Percentiles rank a stretch among this genome's conserved stretches.
These are phyloP conservation scores for Crambe crambe DNA, from an alignment of 37 sponge, comb jelly and placozoan species.

Conservation along the genomic window DNA sequence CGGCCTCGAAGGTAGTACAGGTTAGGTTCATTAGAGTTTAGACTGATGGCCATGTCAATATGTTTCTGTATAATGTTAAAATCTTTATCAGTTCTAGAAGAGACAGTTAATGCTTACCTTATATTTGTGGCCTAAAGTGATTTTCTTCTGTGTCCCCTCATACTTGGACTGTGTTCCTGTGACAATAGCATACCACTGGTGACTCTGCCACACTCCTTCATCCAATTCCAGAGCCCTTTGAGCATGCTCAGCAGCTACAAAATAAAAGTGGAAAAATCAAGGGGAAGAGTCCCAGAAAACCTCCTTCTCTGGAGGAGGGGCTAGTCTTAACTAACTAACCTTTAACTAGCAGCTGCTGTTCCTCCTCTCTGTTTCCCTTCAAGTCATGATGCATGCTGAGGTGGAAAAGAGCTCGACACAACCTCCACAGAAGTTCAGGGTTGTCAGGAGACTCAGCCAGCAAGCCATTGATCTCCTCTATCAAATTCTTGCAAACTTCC, in stretches of 20 bases:
- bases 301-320: too few relatives aligned
- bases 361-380: slow-evolving; percentile 25
- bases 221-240: slow-evolving; percentile 46
- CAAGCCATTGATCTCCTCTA: slow-evolving; percentile 10
- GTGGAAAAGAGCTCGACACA: slow-evolving; percentile 39
- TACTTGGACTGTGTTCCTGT: slow-evolving; percentile 41
- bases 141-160: slow-evolving; percentile 57
- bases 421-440: slow-evolving; percentile 50
- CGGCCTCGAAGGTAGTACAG: slow-evolving; percentile 57
- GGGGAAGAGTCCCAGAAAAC: too few relatives aligned
- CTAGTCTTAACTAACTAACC: slow-evolving; percentile 18
- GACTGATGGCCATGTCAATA: slow-evolving; percentile 62
- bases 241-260: slow-evolving; percentile 40
- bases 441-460: slow-evolving; percentile 21
- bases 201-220: slow-evolving; percentile 53
- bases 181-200: slow-evolving; percentile 68
- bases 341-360: slow-evolving; percentile 25
- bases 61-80: slow-evolving; percentile 48
- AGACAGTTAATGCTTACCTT: slow-evolving; percentile 45
- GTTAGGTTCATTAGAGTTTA: slow-evolving; percentile 40
- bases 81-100: background rate
- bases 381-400: slow-evolving; percentile 30
- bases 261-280: too few relatives aligned
- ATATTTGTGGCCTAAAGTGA: slow-evolving; percentile 48
- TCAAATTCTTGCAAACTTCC: slow-evolving; percentile 25